These are phyloP conservation scores for Xiphydria camelus DNA, from an alignment of 2,888 invertebrate genomes.

Conservation along the genomic window DNA sequence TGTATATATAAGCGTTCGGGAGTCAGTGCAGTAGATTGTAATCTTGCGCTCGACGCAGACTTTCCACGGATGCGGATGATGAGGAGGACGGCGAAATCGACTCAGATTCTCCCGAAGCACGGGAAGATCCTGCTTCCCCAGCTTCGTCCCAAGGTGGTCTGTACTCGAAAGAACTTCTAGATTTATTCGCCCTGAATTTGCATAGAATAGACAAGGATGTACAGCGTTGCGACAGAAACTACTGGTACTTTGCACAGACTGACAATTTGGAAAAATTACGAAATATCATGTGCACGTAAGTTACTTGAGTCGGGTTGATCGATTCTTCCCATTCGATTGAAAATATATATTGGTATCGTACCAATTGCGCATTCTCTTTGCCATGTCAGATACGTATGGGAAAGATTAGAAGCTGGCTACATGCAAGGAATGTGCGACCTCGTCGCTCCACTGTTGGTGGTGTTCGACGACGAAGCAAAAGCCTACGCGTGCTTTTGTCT, in stretches of 20 bases:
- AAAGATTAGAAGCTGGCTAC: slow-evolving; percentile 91
- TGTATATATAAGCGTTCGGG: neutral
- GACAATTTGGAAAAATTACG: slow-evolving; percentile 89
- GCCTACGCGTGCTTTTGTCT: slow-evolving; percentile 91
- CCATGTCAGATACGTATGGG: slow-evolving; percentile 88
- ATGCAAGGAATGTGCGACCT: slow-evolving; percentile 99
- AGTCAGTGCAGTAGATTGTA: no score
- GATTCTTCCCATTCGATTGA: no score
- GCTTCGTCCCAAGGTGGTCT: slow-evolving; percentile 91
- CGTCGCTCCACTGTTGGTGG: slow-evolving; percentile 88
- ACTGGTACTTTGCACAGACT: slow-evolving; percentile 82
- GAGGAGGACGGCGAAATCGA: slow-evolving; percentile 56
- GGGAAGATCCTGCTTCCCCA: slow-evolving; percentile 67
- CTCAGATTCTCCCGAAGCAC: slow-evolving; percentile 31
- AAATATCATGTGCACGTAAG: slow-evolving; percentile 95
- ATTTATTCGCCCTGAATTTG: slow-evolving; percentile 83
- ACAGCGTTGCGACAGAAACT: slow-evolving; percentile 91
- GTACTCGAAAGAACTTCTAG: slow-evolving; percentile 77
- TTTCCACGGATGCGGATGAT: no score
- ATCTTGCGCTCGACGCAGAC: no score
- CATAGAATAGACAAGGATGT: slow-evolving; percentile 97
- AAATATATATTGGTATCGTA: slow-evolving; percentile 1
- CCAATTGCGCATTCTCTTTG: neutral
- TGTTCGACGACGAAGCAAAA: slow-evolving; percentile 88
- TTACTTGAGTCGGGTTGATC: slow-evolving; percentile 28